A percentile compares a stretch with the other conserved stretches of the same genome.
These are phyloP conservation scores for Montipora efflorescens DNA, from an alignment of 64 coral and sea anemone species.

Conservation along the genomic window DNA sequence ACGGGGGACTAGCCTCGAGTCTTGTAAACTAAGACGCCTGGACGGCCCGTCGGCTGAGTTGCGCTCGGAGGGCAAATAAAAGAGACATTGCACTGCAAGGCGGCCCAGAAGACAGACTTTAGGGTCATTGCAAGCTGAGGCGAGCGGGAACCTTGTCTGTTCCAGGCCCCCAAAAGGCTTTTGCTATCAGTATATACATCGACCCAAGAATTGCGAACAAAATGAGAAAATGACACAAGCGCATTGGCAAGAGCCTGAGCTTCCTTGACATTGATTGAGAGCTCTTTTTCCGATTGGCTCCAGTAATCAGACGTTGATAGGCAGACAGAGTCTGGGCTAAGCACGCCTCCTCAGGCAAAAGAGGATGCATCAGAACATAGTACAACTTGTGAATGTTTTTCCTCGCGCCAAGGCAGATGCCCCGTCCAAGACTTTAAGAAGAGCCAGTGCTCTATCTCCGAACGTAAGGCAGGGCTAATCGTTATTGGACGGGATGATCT, in stretches of 20 bases:
- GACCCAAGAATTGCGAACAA: background rate
- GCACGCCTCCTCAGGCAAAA: conserved; percentile 6
- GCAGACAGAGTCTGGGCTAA: background rate
- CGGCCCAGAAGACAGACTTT: no score
- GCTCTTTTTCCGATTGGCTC: background rate
- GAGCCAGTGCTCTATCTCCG: background rate
- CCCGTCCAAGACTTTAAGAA: conserved; percentile 11
- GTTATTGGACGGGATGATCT: background rate
- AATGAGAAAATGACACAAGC: background rate
- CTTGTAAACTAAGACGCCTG: background rate
- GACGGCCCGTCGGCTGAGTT: background rate
- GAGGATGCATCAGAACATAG: conserved; percentile 18
- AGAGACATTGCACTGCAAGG: no score
- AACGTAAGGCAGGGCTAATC: background rate
- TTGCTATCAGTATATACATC: background rate
- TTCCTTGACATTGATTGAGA: background rate
- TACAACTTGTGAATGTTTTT: conserved; percentile 5
- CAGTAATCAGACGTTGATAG: background rate
- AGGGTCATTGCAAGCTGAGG: no score
- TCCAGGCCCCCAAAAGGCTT: background rate
- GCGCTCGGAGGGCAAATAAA: background rate
- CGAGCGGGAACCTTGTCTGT: no score
- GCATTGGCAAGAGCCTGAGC: background rate
- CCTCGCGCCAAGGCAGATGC: conserved; percentile 18
- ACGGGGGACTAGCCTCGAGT: background rate